Base-by-base conservation (phyloP, 2,113 vertebrate genomes). In the Chunga burmeisteri region DNA sequence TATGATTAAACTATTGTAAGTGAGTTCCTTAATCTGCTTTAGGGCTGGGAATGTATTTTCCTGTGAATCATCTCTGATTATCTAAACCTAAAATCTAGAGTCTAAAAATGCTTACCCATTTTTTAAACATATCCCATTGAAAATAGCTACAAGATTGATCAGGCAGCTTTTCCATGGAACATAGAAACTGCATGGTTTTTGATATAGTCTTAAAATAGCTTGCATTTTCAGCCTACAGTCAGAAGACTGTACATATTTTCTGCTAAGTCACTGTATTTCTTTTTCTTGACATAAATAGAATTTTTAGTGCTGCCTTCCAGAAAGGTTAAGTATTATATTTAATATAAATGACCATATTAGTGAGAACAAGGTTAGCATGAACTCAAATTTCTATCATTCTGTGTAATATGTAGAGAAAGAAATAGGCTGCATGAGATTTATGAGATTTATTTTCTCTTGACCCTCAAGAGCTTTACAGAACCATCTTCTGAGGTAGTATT, bases 1-100 rank as follows among this genome's bases (percentile, higher is more conserved):
- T 53, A 58, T 78, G 81, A 44, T 93, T 94, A 90, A 88, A 30
- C 90, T 94, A 95, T 91, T 96, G 30, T 92, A 32, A 90, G 27
- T 56, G 15, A 88, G 42, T 86, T 78, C 47, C 63, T 93, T 53
- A 30, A 36, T 96, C 86, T 94, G 63, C 42, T 84, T 88, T 81
- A 81, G 53, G 81, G 65, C 75, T 91, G 40, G 44, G 30, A 86
- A 72, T 75, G 6, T 85, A 53, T 93, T 88, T 94, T 92, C 40
- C 66, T 88, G 22, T 93, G 73, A 91, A 66, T 97, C 89, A 88
- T 91, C 94, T 96, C 94, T 98, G 83, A 96, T 86, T 94, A 79
- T 88, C 40, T 88, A 61, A 72, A 93, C 62, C 67, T 86, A 74
- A 93, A 84, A 70, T 75, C 38, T 52, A 68, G 49, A 27, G 53